Evolutionary conservation across 2,797 vertebrate genomes (phyloP), one percentile per base, ranked within the genome.

Genomic region (Glossophaga mutica): DNA sequence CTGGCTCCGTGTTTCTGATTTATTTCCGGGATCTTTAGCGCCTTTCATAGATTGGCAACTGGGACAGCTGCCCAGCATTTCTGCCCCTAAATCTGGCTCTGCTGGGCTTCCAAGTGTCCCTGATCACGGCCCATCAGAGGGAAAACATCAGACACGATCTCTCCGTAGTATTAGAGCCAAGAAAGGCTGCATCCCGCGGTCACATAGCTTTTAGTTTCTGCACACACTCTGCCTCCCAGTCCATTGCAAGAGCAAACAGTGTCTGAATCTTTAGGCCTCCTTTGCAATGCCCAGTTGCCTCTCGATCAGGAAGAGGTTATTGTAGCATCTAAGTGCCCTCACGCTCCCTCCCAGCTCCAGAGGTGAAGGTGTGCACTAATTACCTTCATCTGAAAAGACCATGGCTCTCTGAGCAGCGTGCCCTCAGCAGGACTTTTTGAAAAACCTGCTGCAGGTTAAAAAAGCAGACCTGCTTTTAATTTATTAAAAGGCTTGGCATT

Each of bases 391-490:
- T 73, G 92, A 57, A 77, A 94, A 95, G 91, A 83, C 73, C 21
- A 1, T 0, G 6, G 70, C 81, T 93, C 87, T 94, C 62, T 6
- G 57, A 97, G 97, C 88, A 48, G 77, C 11, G 0, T 89, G 85
- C 37, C 94, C 96, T 29, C 95, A 93, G 94, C 93, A 97, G 92
- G 95, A 94, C 87, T 90, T 95, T 90, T 65, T 57, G 1, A 26
- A 78, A 96, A 96, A 95, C 83, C 96, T 90, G 91, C 96, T 73
- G 32, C 89, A 96, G 94, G 96, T 97, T 97, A 95, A 95, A 96
- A 62, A 98, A 96, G 91, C 93, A 96, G 83, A 77, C 42, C 59
- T 91, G 89, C 94, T 95, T 96, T 97, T 95, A 95, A 97, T 97
- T 95, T 96, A 96, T 97, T 96, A 90, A 96, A 95, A 97, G 93